Evolutionary conservation across 1,140 invertebrate genomes (phyloP), one percentile per base, ranked within the genome.

Genomic region (Nylanderia fulva): DNA sequence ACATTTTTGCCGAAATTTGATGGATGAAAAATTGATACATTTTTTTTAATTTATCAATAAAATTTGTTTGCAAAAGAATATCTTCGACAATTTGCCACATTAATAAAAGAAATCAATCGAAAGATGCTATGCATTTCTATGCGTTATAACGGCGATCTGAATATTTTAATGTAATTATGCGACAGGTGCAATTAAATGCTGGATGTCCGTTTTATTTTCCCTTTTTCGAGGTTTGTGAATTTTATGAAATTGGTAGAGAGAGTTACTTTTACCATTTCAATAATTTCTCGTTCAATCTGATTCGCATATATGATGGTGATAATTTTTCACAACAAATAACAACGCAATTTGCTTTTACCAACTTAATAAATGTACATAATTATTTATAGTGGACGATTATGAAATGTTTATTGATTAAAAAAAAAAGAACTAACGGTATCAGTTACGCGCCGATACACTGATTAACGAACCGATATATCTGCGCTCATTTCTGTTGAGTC

Each of bases 381-480:
- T 71, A 82, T 82, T 71, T 71, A 29, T 71, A 58, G 58, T 13
- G n/a, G 29, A 56, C 15, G 13, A 71, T 58, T 29, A 82, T 21
- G 52, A 52, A 80, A 68, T 9, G 24, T 45, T 71, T 71, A 39
- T 13, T 71, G 45, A 71, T 60, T n/a, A n/a, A n/a, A n/a, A n/a
- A n/a, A 58, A 82, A 77, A 84, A 86, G 74, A 42, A 39, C 7
- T 87, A 90, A 79, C 84, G 79, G 76, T 80, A 71, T 84, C 66
- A 77, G 86, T 86, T 86, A 89, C 79, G 86, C 87, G 24, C 56
- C 86, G 74, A 82, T 84, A 84, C 75, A 69, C 75, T 33, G 66
- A 69, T 66, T 88, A 90, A 90, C 69, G 88, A 89, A 85, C 84
- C 88, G 54, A 82, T 39, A 24, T 84, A 76, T 79, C 75, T 89